phyloP scores from a whole-genome alignment of 2,797 vertebrate genomes.

The Myioborus miniatus region DNA sequence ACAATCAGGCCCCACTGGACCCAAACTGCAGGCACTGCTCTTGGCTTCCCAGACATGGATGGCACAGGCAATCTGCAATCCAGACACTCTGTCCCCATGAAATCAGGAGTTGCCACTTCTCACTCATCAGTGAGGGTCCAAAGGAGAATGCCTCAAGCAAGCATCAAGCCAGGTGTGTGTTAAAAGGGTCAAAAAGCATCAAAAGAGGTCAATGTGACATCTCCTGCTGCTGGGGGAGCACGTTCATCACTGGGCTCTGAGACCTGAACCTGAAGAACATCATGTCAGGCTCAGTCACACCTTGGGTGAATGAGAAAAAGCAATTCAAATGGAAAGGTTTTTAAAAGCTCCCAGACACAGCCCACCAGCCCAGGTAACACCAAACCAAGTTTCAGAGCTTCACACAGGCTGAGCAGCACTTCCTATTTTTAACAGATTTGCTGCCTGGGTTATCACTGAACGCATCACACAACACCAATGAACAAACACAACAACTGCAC shows the following conservation, averaged over 20 bases:
- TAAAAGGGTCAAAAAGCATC: not conserved
- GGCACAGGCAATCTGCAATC: not conserved
- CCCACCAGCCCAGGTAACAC: not conserved
- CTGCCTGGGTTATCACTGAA: not conserved
- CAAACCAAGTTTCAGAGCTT: not conserved
- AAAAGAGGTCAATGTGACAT: not conserved
- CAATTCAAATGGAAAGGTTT: not conserved
- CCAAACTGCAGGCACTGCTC: not conserved
- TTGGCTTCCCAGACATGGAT: not conserved
- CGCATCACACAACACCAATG: not conserved
- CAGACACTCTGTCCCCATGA: not conserved
- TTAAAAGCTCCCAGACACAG: not conserved
- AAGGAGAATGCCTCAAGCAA: not conserved
- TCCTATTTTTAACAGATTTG: not conserved
- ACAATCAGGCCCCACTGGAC: not conserved
- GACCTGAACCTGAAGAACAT: not conserved
- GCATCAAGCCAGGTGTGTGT: not conserved
- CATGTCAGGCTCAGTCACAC: not conserved
- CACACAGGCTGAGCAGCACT: not conserved
- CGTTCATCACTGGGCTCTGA: accelerated
- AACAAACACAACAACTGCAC: not conserved
- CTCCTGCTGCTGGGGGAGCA: not conserved
- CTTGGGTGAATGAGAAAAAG: not conserved
- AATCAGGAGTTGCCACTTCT: not conserved
- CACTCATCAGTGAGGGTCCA: not conserved